Conservation (phyloP, 2,797 vertebrate genomes). For the Bucorvus abyssinicus region DNA sequence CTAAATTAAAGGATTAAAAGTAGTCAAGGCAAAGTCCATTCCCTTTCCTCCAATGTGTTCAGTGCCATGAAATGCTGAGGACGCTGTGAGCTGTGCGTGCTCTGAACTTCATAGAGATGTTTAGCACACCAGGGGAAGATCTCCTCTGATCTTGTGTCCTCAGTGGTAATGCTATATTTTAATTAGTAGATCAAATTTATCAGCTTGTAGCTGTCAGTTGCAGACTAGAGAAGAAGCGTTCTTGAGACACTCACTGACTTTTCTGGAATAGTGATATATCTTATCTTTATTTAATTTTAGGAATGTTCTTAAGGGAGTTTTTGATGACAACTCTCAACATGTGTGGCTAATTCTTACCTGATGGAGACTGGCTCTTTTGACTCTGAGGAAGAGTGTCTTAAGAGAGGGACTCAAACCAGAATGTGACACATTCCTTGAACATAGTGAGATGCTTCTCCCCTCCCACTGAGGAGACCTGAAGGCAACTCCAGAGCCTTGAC, state of each 20-base stretch:
- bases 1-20: neutral
- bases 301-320: neutral
- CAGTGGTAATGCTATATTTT: neutral
- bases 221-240: neutral
- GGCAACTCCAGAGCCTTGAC: neutral
- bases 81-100: neutral
- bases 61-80: neutral
- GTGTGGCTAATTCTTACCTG: neutral
- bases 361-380: neutral
- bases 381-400: neutral
- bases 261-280: neutral
- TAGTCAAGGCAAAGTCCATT: neutral
- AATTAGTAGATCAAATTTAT: neutral
- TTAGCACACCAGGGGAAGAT: neutral
- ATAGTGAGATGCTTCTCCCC: neutral
- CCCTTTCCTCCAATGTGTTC: neutral
- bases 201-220: neutral
- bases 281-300: neutral
- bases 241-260: neutral
- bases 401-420: neutral
- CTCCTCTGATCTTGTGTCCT: neutral
- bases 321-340: neutral
- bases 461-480: neutral
- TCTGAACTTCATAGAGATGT: neutral
- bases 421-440: neutral